Evolutionary conservation across 2,888 invertebrate species (phyloP).

Genomic region (Melanostoma scalare): DNA sequence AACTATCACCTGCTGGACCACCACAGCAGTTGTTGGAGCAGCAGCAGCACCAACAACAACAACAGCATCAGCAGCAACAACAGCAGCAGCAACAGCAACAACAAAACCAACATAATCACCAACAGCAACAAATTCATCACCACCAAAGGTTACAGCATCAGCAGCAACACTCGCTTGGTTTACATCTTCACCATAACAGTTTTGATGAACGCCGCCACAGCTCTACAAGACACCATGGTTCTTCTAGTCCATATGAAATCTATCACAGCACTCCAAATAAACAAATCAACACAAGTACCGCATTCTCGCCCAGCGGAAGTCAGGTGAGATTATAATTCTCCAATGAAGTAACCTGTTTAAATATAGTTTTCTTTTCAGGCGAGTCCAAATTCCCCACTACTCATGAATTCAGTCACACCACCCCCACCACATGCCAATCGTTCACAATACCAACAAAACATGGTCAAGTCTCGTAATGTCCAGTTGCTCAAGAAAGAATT

Average conservation of each 20-base stretch:
- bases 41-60: slow-evolving; percentile 76
- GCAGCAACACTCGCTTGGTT: slow-evolving; percentile 68
- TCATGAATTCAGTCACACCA: slow-evolving; percentile 82
- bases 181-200: slow-evolving; percentile 74
- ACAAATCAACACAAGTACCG: slow-evolving; percentile 79
- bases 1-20: slow-evolving; percentile 77
- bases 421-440: slow-evolving; percentile 80
- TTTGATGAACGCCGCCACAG: slow-evolving; percentile 73
- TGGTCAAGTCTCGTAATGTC: slow-evolving; percentile 79
- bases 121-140: slow-evolving; percentile 75
- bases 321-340: slow-evolving; percentile 83
- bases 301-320: slow-evolving; percentile 86
- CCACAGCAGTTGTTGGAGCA: slow-evolving; percentile 80
- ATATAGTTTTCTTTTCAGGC: slow-evolving; percentile 73
- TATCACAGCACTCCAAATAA: slow-evolving; percentile 82
- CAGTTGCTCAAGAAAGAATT: slow-evolving; percentile 86
- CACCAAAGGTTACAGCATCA: slow-evolving; percentile 70
- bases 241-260: slow-evolving; percentile 81
- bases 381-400: slow-evolving; percentile 84
- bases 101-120: slow-evolving; percentile 75
- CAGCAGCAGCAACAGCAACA: slow-evolving; percentile 73
- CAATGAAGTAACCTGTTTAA: slow-evolving; percentile 75
- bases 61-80: slow-evolving; percentile 74
- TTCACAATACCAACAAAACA: slow-evolving; percentile 78
- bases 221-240: slow-evolving; percentile 76